Evolutionary conservation across 1,140 invertebrate species (phyloP), one percentile per base, ranked within the genome.

Genomic region (Atopsyche davidsoni): DNA sequence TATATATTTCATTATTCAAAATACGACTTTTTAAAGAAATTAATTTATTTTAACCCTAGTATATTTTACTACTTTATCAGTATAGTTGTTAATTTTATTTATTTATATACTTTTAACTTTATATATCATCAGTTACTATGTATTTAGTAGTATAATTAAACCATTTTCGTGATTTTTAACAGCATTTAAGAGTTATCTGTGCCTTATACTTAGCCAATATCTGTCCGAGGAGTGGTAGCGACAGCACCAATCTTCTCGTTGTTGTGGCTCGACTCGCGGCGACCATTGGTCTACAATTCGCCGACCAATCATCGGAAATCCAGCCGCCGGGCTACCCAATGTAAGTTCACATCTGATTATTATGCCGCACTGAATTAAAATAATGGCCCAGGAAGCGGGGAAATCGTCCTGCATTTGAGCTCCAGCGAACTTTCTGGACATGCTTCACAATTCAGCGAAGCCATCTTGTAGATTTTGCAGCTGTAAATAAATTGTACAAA

Each of bases 281-380:
- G 69, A 58, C 68, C 67, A 73, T 73, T 73, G 70, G 70, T 73
- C 70, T 72, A 69, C 65, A 66, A 59, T 67, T 71, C 69, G 69
- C 68, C 68, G 70, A 70, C 69, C 70, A 73, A 73, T 73, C 70
- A 73, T 70, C 60, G 69, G 64, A 68, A 73, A 68, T 69, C 68
- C 69, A 67, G 66, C 70, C 39, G 11, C 28, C 64, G 71, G 66
- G 28, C 66, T 64, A 62, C 60, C 64, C 66, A 69, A 67, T 71
- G 69, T 72, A 72, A 72, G 70, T 72, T 66, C 64, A 64, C 62
- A 63, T 64, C 63, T 67, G 67, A 67, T 61, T 57, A 31, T 31
- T 9, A 31, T n/a, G 28, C n/a, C n/a, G n/a, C n/a, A n/a, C n/a
- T n/a, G n/a, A n/a, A n/a, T n/a, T n/a, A n/a, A n/a, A n/a, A n/a